Conservation (phyloP, 2,888 invertebrate genomes). For the Hesperia comma region DNA sequence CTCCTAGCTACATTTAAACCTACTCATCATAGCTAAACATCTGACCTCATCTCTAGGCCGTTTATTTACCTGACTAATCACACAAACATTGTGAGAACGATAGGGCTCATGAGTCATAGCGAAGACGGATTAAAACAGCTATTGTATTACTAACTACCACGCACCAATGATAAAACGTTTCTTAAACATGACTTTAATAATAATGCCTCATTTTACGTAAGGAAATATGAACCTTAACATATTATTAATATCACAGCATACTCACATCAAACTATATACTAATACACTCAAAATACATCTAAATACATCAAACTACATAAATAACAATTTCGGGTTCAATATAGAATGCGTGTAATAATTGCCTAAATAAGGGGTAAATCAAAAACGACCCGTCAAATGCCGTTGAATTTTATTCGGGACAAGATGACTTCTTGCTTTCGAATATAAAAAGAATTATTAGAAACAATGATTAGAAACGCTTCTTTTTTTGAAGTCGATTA, state of each 20-base stretch:
- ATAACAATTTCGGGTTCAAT: too few relatives aligned
- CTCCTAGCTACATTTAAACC: background rate
- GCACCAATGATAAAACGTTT: background rate
- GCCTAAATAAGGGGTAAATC: too few relatives aligned
- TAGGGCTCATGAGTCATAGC: slow-evolving; percentile 11
- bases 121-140: slow-evolving; percentile 16
- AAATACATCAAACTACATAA: too few relatives aligned
- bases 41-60: slow-evolving; percentile 9
- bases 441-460: too few relatives aligned
- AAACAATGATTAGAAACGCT: too few relatives aligned
- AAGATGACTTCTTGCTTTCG: too few relatives aligned
- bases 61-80: slow-evolving; percentile 19
- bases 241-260: too few relatives aligned
- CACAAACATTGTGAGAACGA: slow-evolving; percentile 28
- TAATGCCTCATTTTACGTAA: background rate
- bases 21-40: slow-evolving; percentile 5
- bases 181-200: background rate
- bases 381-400: too few relatives aligned
- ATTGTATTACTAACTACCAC: background rate
- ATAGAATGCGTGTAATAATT: too few relatives aligned
- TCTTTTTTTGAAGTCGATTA: too few relatives aligned
- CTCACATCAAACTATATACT: too few relatives aligned
- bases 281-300: slow-evolving; percentile 15
- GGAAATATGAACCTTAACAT: background rate
- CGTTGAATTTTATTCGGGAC: too few relatives aligned